These are phyloP conservation scores for Drosophila pruinosa DNA, from an alignment of 1,140 invertebrate species.

Conservation along the genomic window DNA sequence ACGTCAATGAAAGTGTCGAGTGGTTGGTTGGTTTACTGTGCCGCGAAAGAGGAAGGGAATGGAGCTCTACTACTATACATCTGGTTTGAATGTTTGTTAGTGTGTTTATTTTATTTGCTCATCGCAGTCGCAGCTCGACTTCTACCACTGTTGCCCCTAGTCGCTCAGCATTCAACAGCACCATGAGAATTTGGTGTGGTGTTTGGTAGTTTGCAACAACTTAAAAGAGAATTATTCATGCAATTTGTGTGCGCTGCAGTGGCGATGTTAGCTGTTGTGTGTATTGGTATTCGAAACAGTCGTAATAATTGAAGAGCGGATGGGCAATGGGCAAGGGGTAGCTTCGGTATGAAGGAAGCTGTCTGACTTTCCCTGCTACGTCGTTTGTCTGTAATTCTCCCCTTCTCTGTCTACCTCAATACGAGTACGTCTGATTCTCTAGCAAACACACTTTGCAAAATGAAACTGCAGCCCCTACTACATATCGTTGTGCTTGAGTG, in stretches of 20 bases:
- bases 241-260: constrained; percentile 58
- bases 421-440: constrained; percentile 14
- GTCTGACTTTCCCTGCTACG: background rate
- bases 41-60: background rate
- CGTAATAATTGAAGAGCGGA: constrained; percentile 39
- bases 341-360: no score
- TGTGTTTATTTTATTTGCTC: constrained; percentile 69
- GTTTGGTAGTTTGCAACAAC: constrained; percentile 65
- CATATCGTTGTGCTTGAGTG: background rate
- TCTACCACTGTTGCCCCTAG: background rate
- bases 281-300: constrained; percentile 30
- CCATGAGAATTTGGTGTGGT: constrained; percentile 16
- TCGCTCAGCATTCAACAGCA: background rate
- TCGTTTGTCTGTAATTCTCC: background rate
- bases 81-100: constrained; percentile 37
- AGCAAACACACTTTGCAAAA: constrained; percentile 66
- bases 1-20: constrained; percentile 69
- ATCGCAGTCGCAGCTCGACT: constrained; percentile 7
- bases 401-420: constrained; percentile 1
- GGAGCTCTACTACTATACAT: constrained; percentile 3
- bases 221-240: constrained; percentile 82
- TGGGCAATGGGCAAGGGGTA: no score
- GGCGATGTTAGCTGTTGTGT: background rate
- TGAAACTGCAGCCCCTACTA: constrained; percentile 57
- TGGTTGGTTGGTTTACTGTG: background rate